Conservation (phyloP, 2,113 vertebrate genomes). For the Leucosticte australis region DNA sequence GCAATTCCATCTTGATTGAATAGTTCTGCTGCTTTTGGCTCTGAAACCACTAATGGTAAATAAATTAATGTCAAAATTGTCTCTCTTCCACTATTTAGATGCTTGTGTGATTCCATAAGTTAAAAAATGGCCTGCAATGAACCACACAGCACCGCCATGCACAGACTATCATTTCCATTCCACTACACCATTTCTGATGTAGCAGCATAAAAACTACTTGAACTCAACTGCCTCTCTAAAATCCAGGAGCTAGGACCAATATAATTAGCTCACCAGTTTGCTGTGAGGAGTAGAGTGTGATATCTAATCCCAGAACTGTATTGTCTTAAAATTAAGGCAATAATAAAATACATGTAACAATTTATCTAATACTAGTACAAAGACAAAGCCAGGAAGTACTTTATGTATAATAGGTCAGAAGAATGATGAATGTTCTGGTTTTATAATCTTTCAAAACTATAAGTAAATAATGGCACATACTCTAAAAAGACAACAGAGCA, state of each 20-base stretch:
- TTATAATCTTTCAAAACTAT: not conserved
- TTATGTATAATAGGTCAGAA: not conserved
- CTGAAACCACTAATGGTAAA: not conserved
- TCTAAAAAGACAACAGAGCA: not conserved
- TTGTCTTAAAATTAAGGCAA: not conserved
- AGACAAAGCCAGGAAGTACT: not conserved
- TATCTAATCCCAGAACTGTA: not conserved
- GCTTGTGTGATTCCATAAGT: not conserved
- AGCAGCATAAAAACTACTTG: not conserved
- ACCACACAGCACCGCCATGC: not conserved
- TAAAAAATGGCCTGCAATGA: not conserved
- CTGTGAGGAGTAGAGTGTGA: not conserved
- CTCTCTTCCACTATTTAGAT: not conserved
- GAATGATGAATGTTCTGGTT: not conserved
- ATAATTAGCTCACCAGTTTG: not conserved
- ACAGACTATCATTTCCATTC: not conserved
- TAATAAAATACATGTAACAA: not conserved
- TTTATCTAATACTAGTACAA: not conserved
- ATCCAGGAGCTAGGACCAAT: not conserved
- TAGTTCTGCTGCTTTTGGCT: not conserved
- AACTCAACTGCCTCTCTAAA: not conserved
- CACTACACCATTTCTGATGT: not conserved
- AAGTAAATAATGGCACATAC: not conserved
- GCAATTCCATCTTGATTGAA: not conserved
- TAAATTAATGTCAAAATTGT: not conserved